Base-by-base conservation (phyloP, 2,797 vertebrate species). In the Psittacula derbiana region DNA sequence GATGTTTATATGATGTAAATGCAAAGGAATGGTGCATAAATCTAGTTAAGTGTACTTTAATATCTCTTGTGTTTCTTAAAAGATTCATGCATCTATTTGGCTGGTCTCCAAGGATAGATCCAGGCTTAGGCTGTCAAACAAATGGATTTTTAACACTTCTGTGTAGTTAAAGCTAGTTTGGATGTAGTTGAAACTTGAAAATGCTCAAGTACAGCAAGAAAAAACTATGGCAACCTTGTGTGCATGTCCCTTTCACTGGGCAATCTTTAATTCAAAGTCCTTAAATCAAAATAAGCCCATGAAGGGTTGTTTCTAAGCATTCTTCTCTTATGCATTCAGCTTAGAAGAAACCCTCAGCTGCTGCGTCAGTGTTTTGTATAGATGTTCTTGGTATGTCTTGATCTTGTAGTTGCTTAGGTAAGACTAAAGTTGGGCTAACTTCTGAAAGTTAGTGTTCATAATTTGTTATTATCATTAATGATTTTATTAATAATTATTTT, bases 1-100 rank as follows among this genome's bases (percentile, higher is more conserved):
- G 44, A 27, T 96, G 83, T 92, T 96, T 94, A 85, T 73, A 64
- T 90, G 67, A 90, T 74, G 58, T 61, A 81, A 92, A 88, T 53
- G 75, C 49, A 79, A 89, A 86, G 69, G 49, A 91, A 67, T 91
- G 65, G 36, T 80, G 43, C 80, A 83, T 92, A 92, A 92, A 93
- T 90, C 67, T 78, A 44, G 20, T 82, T 85, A 92, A 93, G 89
- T 78, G 76, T 85, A 69, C 61, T 86, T 91, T 88, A 92, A 43
- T 82, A 60, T 82, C n/a, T 81, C 2, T 3, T 67, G 69, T 74
- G 38, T 69, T 73, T 88, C 88, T 87, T 78, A 33, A 24, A 76
- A 90, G 69, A 64, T 78, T 46, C 62, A 17, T 79, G 50, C 49
- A 50, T 92, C 30, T 87, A 11, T 87, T 92, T 96, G 93, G 80